Conservation (phyloP, 2,888 invertebrate genomes). For the Stictocephala bisonia region DNA sequence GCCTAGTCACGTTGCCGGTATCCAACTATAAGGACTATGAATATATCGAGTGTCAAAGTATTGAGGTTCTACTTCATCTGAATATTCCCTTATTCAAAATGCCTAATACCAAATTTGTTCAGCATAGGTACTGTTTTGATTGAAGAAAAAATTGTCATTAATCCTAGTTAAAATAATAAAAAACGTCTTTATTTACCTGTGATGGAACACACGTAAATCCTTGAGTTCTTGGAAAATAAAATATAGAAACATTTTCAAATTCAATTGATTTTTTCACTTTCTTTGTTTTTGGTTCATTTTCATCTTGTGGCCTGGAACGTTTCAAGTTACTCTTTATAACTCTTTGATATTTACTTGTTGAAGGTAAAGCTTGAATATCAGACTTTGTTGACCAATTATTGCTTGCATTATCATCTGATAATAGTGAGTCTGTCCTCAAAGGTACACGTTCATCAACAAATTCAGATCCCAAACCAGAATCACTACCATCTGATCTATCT, state of each 20-base stretch:
- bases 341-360: conserved; percentile 51
- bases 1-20: no score
- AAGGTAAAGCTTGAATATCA: conserved; percentile 60
- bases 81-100: no score
- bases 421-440: conserved; percentile 52
- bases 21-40: no score
- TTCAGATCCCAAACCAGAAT: conserved; percentile 85
- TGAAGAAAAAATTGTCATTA: no score
- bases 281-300: conserved; percentile 64
- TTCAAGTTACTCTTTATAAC: conserved; percentile 75
- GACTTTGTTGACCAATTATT: conserved; percentile 56
- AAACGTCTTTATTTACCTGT: conserved; percentile 63
- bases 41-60: no score
- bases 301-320: conserved; percentile 65
- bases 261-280: conserved; percentile 85
- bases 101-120: no score
- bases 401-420: conserved; percentile 50
- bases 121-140: no score
- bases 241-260: conserved; percentile 94
- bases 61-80: no score
- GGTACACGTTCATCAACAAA: conserved; percentile 68
- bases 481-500: conserved; percentile 81
- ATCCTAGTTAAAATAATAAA: no score
- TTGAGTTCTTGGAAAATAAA: conserved; percentile 93
- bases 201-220: conserved; percentile 94